Conservation (phyloP, 2,888 invertebrate genomes). For the Pammene aurita region DNA sequence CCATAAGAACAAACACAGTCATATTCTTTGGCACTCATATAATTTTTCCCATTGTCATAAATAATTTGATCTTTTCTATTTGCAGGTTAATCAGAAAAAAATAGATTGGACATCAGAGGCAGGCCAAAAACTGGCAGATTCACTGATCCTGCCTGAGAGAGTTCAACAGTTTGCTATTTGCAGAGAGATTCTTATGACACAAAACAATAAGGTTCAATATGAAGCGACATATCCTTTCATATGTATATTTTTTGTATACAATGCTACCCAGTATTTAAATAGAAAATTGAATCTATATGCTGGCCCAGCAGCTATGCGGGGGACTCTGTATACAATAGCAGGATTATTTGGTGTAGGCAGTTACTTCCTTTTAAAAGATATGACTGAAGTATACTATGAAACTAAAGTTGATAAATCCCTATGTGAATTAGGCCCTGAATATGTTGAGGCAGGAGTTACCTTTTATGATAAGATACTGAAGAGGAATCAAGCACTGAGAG, state of each 20-base stretch:
- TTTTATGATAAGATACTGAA: constrained; percentile 89
- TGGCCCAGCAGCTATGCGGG: constrained; percentile 75
- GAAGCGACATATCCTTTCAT: constrained; percentile 81
- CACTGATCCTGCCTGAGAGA: constrained; percentile 88
- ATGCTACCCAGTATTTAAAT: constrained; percentile 80
- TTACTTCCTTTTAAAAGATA: constrained; percentile 87
- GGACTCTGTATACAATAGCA: constrained; percentile 79
- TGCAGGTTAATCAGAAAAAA: constrained; percentile 84
- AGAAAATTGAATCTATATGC: constrained; percentile 79
- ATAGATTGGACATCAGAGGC: constrained; percentile 86
- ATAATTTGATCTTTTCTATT: constrained; percentile 37
- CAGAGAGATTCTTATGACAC: constrained; percentile 86
- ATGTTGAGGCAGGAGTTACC: constrained; percentile 88
- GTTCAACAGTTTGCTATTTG: constrained; percentile 92
- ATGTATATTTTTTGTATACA: constrained; percentile 78
- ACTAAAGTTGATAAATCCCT: constrained; percentile 84
- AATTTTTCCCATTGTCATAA: too few species aligned
- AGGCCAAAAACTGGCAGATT: constrained; percentile 85
- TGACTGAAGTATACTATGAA: constrained; percentile 85
- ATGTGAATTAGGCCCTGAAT: constrained; percentile 83
- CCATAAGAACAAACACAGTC: too few species aligned
- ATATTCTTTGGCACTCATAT: too few species aligned
- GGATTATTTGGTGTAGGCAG: constrained; percentile 82
- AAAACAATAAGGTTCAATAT: constrained; percentile 82
- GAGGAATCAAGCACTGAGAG: constrained; percentile 88